phyloP scores from a whole-genome alignment of 2,797 vertebrate species.

The Acanthurus leucopareius region DNA sequence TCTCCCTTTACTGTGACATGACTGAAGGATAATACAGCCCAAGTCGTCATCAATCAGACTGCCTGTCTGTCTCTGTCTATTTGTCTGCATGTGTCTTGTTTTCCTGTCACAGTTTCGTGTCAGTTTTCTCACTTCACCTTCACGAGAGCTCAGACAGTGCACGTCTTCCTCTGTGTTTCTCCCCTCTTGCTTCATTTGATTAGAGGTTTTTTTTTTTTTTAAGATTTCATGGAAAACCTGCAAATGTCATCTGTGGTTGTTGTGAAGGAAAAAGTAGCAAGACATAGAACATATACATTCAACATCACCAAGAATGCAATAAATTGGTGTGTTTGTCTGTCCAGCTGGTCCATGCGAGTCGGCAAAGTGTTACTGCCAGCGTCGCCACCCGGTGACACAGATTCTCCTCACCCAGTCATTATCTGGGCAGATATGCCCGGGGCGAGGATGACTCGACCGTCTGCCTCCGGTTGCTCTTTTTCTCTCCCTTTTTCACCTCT shows the following conservation, averaged over 20 bases:
- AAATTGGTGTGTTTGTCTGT: conserved; percentile 35
- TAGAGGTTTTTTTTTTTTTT: neutral
- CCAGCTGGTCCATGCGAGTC: conserved; percentile 54
- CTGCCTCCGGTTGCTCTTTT: conserved; percentile 30
- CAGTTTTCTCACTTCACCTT: conserved; percentile 12
- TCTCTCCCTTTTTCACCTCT: neutral
- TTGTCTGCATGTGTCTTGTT: conserved; percentile 17
- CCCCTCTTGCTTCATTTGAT: neutral
- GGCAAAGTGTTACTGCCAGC: conserved; percentile 27
- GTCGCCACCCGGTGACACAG: conserved; percentile 36
- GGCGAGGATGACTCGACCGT: conserved; percentile 35
- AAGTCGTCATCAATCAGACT: conserved; percentile 41
- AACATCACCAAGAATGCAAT: neutral
- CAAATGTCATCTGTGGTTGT: neutral
- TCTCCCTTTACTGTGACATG: conserved; percentile 32
- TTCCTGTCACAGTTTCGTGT: conserved; percentile 7
- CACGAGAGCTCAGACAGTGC: conserved; percentile 3
- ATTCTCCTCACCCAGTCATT: conserved; percentile 56
- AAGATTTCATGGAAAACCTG: neutral
- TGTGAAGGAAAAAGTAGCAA: neutral
- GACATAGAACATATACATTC: neutral
- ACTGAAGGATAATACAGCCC: conserved; percentile 23
- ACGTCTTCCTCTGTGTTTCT: conserved; percentile 1
- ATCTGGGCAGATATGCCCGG: conserved; percentile 40
- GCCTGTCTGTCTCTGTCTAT: conserved; percentile 12